These are phyloP conservation scores for Halictus quadricinctus DNA, from an alignment of 2,888 invertebrate genomes.

Conservation along the genomic window DNA sequence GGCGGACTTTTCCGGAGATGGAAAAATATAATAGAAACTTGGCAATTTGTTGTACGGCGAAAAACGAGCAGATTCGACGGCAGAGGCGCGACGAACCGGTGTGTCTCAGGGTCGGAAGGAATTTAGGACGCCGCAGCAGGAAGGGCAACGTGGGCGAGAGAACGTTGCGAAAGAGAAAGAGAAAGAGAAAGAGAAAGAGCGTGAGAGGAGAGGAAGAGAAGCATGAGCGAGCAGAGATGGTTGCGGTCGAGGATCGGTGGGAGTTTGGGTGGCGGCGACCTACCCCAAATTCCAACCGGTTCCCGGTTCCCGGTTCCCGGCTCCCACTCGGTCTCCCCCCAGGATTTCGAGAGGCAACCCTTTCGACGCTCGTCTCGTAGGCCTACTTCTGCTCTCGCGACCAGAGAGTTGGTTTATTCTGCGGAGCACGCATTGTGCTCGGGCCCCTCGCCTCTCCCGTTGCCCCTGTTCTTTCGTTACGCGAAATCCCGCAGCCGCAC, in stretches of 20 bases:
- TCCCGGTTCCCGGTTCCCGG: slow-evolving; percentile 46
- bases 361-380: slow-evolving; percentile 58
- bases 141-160: slow-evolving; percentile 25
- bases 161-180: slow-evolving; percentile 9
- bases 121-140: slow-evolving; percentile 31
- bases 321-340: slow-evolving; percentile 45
- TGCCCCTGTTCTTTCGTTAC: slow-evolving; percentile 46
- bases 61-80: background rate
- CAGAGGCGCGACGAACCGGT: background rate
- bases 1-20: background rate
- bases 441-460: slow-evolving; percentile 76
- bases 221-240: background rate
- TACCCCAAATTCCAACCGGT: slow-evolving; percentile 76
- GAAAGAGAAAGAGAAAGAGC: background rate
- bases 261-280: slow-evolving; percentile 64
- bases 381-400: slow-evolving; percentile 65
- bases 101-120: slow-evolving; percentile 8
- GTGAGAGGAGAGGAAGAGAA: slow-evolving; percentile 28
- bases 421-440: slow-evolving; percentile 78
- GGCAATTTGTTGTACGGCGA: background rate
- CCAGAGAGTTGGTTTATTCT: slow-evolving; percentile 75
- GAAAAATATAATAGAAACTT: background rate
- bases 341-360: slow-evolving; percentile 46
- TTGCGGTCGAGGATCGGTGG: slow-evolving; percentile 49
- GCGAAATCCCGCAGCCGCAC: slow-evolving; percentile 41